Base-by-base conservation (phyloP, 1,140 invertebrate species). In the Saccostrea echinata region DNA sequence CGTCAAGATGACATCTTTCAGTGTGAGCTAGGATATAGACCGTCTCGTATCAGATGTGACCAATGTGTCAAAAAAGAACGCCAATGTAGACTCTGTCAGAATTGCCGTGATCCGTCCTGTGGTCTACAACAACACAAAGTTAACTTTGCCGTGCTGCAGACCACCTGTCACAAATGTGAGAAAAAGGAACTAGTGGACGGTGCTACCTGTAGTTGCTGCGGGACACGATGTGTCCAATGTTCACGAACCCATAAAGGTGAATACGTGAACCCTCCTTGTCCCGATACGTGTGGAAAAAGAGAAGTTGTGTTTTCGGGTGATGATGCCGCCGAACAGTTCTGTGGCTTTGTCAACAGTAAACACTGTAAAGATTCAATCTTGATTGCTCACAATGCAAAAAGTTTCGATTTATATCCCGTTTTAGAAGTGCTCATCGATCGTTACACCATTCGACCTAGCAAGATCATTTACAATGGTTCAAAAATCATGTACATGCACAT, bases 351-450 rank as follows among this genome's bases (percentile, higher is more conserved):
- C 12, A 88, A 85, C 30, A 16, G 43, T 8, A 33, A 52, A 24
- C 1, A 21, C 33, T 43, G 64, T 57, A 86, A 86, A 81, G 64
- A 86, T 64, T 89, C 80, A 21, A 84, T 53, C 4, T 35, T 86
- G 16, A 21, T 89, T 11, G 85, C 81, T 18, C 88, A 86, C 52
- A 86, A 89, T 52, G 57, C 57, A 13, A 86, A 86, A 68, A 76
- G 81, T 18, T 86, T 84, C 64, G 88, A 89, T 11, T 11, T 68
- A 6, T 90, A 86, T 86, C 83, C 81, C 51, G 27, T 89, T 27
- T 71, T 89, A 71, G 82, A 84, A 71, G 57, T 68, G 18, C 76
- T 89, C 4, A 87, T 89, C 30, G 57, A 87, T 21, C 81, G 86
- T 84, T 43, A 89, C 27, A 76, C 85, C n/a, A 86, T 87, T 16